phyloP scores from a whole-genome alignment of 2,888 invertebrate genomes.

The Pandemis heparana region DNA sequence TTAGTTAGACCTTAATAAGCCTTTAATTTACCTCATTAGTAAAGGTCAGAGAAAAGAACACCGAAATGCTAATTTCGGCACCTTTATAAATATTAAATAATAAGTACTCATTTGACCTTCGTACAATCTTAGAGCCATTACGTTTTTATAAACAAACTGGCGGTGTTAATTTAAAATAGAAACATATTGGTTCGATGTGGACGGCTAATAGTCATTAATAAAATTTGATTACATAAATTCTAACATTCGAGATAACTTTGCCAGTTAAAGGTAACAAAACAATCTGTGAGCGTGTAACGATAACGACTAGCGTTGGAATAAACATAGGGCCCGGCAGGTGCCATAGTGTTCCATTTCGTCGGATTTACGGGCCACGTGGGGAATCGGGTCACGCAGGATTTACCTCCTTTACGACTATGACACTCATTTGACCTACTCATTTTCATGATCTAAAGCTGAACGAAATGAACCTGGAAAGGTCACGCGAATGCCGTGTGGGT shows the following conservation, averaged over 20 bases:
- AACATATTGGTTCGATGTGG: slow-evolving; percentile 15
- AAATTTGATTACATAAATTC: slow-evolving; percentile 10
- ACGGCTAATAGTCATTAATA: slow-evolving; percentile 32
- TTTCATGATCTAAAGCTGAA: slow-evolving; percentile 41
- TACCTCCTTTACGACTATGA: slow-evolving; percentile 66
- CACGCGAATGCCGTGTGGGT: slow-evolving; percentile 37
- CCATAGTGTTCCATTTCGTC: slow-evolving; percentile 68
- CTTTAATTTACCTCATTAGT: background rate
- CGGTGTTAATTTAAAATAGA: slow-evolving; percentile 35
- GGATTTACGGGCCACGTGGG: slow-evolving; percentile 71
- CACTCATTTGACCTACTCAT: slow-evolving; percentile 53
- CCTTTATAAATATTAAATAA: slow-evolving; percentile 24
- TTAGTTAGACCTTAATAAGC: background rate
- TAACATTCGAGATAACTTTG: slow-evolving; percentile 4
- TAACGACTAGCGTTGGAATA: slow-evolving; percentile 45
- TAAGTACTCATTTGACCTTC: slow-evolving; percentile 34
- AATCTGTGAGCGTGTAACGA: slow-evolving; percentile 11
- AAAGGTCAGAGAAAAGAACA: slow-evolving; percentile 13
- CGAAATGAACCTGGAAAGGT: slow-evolving; percentile 42
- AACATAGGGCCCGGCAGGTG: slow-evolving; percentile 67
- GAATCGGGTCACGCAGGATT: slow-evolving; percentile 68
- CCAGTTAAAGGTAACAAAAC: background rate
- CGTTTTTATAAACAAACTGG: slow-evolving; percentile 38
- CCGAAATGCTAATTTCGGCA: slow-evolving; percentile 22
- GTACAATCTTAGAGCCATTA: slow-evolving; percentile 23